Evolutionary conservation across 1,140 invertebrate genomes (phyloP), one percentile per base, ranked within the genome.

Genomic region (Cyphomyrmex costatus): DNA sequence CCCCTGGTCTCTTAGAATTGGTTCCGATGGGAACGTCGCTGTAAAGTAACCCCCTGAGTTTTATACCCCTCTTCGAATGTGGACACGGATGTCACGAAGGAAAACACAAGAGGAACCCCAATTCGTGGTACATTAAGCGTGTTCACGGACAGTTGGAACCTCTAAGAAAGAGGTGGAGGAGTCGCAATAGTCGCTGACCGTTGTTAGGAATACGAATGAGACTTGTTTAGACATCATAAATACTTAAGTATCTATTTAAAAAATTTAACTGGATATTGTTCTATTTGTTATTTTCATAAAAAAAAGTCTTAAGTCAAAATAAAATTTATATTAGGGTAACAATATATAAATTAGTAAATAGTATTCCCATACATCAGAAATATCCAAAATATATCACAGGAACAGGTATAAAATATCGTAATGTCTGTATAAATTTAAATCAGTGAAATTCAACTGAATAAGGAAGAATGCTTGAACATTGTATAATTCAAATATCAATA

Each of bases 11-110:
- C 49, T 60, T 56, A 46, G 53, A 83, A 73, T 83, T 83, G 5
- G 33, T 74, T 7, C 83, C 56, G 66, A 46, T 65, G 88, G 87
- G 83, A 88, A 88, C 74, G 56, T 86, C 27, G 60, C 53, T 56
- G 68, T 83, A 61, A 74, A 74, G 30, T 27, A 78, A 51, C 71
- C 87, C 53, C 30, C 68, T 51, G 42, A 76, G 76, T 74, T 80
- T 60, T 27, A n/a, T n/a, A 36, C 42, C 74, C 83, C 83, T 86
- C 61, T 16, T 61, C 30, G 56, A 30, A 46, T 77, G 70, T 30
- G 61, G 46, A 65, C 56, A 24, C 42, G 56, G 51, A 6, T 49
- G 10, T 46, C 42, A 58, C 24, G 21, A 36, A 77, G 86, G 51
- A 87, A 78, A 16, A 36, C 49, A 12, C 24, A 71, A 51, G 78